Conservation (phyloP, 2,113 vertebrate species). For the Connochaetes taurinus region DNA sequence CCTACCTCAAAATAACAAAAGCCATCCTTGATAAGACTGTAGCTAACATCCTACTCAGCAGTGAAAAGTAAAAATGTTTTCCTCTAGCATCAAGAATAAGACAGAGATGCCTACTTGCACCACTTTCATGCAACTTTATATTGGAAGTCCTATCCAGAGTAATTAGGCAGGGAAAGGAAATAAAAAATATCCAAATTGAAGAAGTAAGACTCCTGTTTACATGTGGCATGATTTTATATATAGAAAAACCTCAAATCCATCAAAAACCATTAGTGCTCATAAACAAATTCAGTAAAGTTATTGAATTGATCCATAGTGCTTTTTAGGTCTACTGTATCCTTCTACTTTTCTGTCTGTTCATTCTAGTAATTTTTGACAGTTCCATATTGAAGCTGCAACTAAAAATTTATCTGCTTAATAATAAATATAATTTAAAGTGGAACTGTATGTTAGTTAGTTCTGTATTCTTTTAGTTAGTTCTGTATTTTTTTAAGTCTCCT, state of each 20-base stretch:
- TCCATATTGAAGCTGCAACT: neutral
- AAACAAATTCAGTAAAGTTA: neutral
- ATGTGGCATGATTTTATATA: neutral
- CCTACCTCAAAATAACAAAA: neutral
- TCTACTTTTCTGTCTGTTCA: neutral
- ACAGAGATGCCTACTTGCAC: neutral
- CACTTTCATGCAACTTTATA: neutral
- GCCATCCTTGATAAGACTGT: neutral
- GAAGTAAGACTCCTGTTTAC: neutral
- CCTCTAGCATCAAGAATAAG: neutral
- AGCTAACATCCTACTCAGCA: neutral
- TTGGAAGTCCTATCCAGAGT: neutral
- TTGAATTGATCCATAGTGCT: neutral
- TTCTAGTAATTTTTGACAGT: neutral
- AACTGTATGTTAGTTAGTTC: neutral
- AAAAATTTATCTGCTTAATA: neutral
- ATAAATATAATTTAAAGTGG: neutral
- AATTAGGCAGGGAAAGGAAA: neutral
- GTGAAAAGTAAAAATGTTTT: neutral
- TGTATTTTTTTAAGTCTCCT: neutral
- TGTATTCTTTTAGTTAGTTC: neutral
- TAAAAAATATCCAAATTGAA: neutral
- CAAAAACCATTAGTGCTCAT: neutral
- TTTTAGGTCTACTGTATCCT: neutral
- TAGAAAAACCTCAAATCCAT: neutral